Base-by-base conservation (phyloP, 2,888 invertebrate species). In the Sesia apiformis region DNA sequence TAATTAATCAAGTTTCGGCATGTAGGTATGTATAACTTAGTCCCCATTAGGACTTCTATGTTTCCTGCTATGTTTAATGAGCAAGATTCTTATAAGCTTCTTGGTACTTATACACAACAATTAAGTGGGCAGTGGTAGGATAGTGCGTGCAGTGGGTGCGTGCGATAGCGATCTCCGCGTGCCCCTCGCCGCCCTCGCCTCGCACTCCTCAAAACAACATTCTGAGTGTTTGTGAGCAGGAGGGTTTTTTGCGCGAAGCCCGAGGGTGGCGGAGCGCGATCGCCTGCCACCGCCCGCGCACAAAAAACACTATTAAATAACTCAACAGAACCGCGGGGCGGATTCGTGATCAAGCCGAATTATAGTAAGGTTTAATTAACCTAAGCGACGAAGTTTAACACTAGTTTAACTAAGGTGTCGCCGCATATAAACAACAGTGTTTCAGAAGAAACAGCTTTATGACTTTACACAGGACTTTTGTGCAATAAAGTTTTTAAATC, bases 281-380 rank as follows among this genome's bases (percentile, higher is more conserved):
- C 84, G 82, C 79, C 78, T 79, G 76, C 80, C 78, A 78, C 70
- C 54, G 53, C 56, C 40, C 53, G 58, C 78, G 74, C 76, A 88
- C 87, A 89, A 89, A 88, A 88, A 89, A 85, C 76, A 81, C 81
- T 84, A 87, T 86, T 83, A 86, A 85, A 87, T 86, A 86, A 85
- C 84, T 85, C 83, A 81, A 78, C 81, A 82, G 79, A 81, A 75
- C 76, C 69, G 70, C 78, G 81, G 85, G 86, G 81, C 83, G 85
- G 83, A 81, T 81, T 85, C 84, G 82, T 77, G 84, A 81, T 81
- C 80, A 74, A 74, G 75, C 75, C 74, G 78, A 74, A 78, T 81
- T 81, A 79, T 78, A 82, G 81, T 82, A 78, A 75, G 73, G 69
- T 79, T 82, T 81, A 86, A 88, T 88, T 87, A 87, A 81, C 83